Percentiles rank a stretch among this genome's conserved stretches.
Conservation (phyloP, 2,888 invertebrate genomes). For the Halictus ligatus region DNA sequence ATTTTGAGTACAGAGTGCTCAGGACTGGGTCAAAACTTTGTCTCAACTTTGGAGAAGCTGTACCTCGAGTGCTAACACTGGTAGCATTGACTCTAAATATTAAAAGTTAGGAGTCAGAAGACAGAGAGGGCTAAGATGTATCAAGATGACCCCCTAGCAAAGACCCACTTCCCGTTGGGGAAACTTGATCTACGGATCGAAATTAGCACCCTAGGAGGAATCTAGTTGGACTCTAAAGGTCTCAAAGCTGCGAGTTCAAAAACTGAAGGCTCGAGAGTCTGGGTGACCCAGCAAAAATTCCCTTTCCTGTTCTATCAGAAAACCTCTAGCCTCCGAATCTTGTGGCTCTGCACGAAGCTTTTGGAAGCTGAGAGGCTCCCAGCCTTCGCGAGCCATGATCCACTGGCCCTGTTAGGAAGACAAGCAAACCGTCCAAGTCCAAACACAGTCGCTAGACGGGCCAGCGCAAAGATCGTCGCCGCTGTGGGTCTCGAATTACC, state of each 20-base stretch:
- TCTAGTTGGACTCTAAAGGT: neutral
- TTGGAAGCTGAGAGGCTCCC: neutral
- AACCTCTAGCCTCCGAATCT: neutral
- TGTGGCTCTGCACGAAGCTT: neutral
- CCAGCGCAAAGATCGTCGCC: neutral
- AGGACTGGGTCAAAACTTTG: neutral
- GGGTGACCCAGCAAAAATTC: neutral
- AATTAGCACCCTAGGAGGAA: neutral
- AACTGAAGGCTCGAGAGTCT: neutral
- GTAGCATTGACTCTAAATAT: neutral
- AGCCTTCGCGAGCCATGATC: conserved; percentile 48
- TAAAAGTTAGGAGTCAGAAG: neutral
- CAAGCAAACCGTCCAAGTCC: conserved; percentile 8
- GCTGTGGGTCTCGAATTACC: conserved; percentile 72
- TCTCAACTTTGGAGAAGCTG: neutral
- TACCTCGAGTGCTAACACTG: neutral
- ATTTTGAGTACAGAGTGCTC: neutral
- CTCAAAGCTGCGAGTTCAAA: neutral
- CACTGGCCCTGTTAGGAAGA: conserved; percentile 58
- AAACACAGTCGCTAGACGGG: conserved; percentile 4
- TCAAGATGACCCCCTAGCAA: neutral
- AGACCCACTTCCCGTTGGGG: neutral
- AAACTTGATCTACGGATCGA: neutral
- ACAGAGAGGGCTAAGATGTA: neutral
- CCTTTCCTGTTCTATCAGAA: neutral